A percentile compares a stretch with the other conserved stretches of the same genome.
phyloP scores from a whole-genome alignment of 23 tunicate species.

The Corella eumyota region DNA sequence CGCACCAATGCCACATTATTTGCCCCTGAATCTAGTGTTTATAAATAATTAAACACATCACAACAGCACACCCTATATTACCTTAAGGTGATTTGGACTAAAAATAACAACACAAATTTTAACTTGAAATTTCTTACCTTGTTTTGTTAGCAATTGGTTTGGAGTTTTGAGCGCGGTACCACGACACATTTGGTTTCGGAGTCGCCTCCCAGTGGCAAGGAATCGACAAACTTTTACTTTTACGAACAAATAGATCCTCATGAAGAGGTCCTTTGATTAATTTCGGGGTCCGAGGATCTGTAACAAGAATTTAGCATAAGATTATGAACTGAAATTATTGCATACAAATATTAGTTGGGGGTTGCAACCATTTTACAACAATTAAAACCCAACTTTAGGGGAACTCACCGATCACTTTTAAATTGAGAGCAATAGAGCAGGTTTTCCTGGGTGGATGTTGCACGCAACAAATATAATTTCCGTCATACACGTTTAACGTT shows the following conservation, averaged over 20 bases:
- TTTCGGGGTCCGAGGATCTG: slow-evolving; percentile 10
- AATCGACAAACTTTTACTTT: slow-evolving; percentile 3
- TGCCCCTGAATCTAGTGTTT: too few species aligned
- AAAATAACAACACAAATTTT: too few species aligned
- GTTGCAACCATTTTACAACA: neutral
- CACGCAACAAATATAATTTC: slow-evolving; percentile 3
- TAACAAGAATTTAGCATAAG: neutral
- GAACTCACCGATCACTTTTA: neutral
- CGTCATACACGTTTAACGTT: neutral
- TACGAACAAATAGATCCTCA: neutral
- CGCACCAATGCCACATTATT: too few species aligned
- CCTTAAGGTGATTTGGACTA: too few species aligned
- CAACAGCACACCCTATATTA: too few species aligned
- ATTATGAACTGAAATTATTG: too few species aligned
- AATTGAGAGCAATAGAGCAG: neutral
- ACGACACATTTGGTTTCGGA: slow-evolving; percentile 13
- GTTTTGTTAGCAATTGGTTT: slow-evolving; percentile 14
- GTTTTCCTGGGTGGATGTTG: neutral
- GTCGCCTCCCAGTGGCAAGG: slow-evolving; percentile 12
- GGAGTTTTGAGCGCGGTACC: slow-evolving; percentile 4
- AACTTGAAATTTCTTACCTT: slow-evolving; percentile 7
- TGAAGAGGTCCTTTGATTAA: slow-evolving; percentile 7
- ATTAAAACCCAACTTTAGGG: neutral
- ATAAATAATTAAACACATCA: too few species aligned
- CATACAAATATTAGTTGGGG: too few species aligned